These are phyloP conservation scores for Sebastes umbrosus DNA, from an alignment of 2,797 vertebrate species.

Conservation along the genomic window DNA sequence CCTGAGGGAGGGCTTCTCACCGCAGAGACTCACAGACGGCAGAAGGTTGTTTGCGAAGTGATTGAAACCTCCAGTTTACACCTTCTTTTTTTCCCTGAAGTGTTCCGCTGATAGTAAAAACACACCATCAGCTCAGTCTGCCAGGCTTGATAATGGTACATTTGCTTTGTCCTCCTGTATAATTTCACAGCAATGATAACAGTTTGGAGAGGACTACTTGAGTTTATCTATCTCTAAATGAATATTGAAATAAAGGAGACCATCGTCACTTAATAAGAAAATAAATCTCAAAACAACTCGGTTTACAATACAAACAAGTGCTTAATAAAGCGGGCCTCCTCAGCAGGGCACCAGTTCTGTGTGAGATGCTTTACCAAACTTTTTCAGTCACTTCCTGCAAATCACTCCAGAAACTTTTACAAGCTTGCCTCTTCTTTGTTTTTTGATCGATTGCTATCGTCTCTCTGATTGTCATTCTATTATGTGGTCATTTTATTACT, in stretches of 20 bases:
- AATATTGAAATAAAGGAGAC: neutral
- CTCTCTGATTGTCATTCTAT: conserved; percentile 40
- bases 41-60: conserved; percentile 16
- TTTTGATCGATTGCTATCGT: conserved; percentile 44
- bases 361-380: neutral
- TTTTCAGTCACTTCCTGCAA: neutral
- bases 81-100: conserved; percentile 3
- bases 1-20: conserved; percentile 26
- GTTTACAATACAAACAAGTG: neutral
- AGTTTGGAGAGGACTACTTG: neutral
- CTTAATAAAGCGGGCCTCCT: neutral
- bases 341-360: neutral
- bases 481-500: conserved; percentile 37
- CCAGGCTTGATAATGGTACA: neutral
- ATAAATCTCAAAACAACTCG: neutral
- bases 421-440: neutral
- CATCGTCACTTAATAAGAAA: neutral
- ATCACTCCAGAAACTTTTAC: neutral
- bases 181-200: neutral
- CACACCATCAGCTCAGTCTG: neutral
- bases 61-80: conserved; percentile 18
- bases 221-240: neutral
- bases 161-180: neutral
- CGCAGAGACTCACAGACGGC: conserved; percentile 22
- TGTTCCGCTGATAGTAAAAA: neutral